These are phyloP conservation scores for Xenopus petersii DNA, from an alignment of 2,797 vertebrate genomes.

Conservation along the genomic window DNA sequence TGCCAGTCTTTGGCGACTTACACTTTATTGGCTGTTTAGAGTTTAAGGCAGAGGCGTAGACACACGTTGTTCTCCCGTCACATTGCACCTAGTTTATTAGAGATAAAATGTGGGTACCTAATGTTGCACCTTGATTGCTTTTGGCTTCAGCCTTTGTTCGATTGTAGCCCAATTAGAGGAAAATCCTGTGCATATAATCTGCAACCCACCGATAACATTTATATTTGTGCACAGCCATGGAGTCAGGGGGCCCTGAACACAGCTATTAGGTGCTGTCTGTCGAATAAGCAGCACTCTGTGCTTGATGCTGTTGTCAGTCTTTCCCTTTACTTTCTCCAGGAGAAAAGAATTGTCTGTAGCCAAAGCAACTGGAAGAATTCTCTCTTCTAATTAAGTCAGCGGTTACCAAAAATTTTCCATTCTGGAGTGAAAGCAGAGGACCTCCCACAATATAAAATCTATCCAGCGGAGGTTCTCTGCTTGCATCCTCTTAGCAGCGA, in stretches of 20 bases:
- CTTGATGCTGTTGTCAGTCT: neutral
- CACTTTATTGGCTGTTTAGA: no score
- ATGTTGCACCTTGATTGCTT: no score
- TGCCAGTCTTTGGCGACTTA: no score
- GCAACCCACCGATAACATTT: neutral
- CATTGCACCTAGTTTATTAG: no score
- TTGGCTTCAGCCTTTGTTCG: no score
- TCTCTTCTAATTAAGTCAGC: slow-evolving; percentile 18
- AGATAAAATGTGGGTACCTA: no score
- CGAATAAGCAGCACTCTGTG: no score
- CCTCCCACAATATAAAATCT: slow-evolving; percentile 26
- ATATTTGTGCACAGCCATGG: neutral
- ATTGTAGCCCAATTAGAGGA: no score
- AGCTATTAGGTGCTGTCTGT: neutral
- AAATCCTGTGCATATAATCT: neutral
- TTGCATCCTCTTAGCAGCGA: no score
- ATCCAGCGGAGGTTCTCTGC: neutral
- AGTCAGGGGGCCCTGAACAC: neutral
- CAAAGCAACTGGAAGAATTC: slow-evolving; percentile 29
- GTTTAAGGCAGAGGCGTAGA: no score
- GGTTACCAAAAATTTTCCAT: slow-evolving; percentile 38
- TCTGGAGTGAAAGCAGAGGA: slow-evolving; percentile 34
- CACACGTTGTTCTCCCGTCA: no score
- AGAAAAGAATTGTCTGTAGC: slow-evolving; percentile 12
- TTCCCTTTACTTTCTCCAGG: neutral